Evolutionary conservation across 2,113 vertebrate species (phyloP), one percentile per base, ranked within the genome.

Genomic region (Rhynchomys soricoides): DNA sequence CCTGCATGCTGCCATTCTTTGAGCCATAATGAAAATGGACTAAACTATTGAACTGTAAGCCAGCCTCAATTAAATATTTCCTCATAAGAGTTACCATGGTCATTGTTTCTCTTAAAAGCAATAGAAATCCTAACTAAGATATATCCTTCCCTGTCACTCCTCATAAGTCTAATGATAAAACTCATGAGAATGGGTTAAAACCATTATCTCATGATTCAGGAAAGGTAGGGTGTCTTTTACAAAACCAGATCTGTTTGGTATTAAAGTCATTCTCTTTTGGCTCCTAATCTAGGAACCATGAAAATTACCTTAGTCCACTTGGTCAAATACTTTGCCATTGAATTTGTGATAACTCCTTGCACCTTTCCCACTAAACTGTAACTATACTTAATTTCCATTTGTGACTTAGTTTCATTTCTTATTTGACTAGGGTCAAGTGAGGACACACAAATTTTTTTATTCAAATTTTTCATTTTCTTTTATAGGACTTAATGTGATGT

Each of bases 391-490:
- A 37, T 29, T 86, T 8, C 37, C 52, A 24, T 5, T 17, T 31
- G n/a, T 29, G 73, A 48, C 2, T 55, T 71, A 64, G 12, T 31
- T 86, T 40, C 66, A 5, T 43, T 70, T 81, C 43, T 29, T 29
- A 75, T 40, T 88, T 95, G 37, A 29, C 62, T 45, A 7, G 31
- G 16, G 34, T 22, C 50, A 55, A 10, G 5, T 70, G 40, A 94
- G 43, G 62, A 89, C 40, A 34, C 29, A 7, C 7, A 94, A 24
- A 85, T 52, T 37, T 89, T 89, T 91, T 82, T 77, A 89, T 40
- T 64, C 73, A 15, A 34, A 81, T 21, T 37, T 89, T 78, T 83
- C 2, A 16, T 89, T 95, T 86, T 89, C 40, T 94, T 6, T 50
- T 66, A 24, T 7, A 57, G 62, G 66, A 75, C 19, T 90, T 45